Conservation (phyloP, 2,888 invertebrate species). For the Pardosa pseudoannulata region DNA sequence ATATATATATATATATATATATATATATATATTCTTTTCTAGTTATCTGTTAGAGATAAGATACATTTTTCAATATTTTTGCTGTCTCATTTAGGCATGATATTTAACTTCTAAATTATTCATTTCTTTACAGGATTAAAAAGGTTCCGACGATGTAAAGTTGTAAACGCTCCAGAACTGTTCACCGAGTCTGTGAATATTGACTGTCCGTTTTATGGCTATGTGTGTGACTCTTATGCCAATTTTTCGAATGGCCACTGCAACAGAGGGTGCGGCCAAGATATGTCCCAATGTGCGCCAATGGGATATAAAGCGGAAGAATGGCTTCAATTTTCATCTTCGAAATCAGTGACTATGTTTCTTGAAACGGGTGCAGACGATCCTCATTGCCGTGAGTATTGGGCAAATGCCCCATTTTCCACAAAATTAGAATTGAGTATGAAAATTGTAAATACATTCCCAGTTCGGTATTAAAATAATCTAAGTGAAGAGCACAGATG, state of each 20-base stretch:
- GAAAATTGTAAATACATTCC: background rate
- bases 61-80: too few relatives aligned
- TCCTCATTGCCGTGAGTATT: constrained; percentile 87
- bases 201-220: constrained; percentile 86
- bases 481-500: too few relatives aligned
- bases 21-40: too few relatives aligned
- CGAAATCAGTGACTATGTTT: constrained; percentile 82
- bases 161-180: constrained; percentile 88
- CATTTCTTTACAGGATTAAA: constrained; percentile 80
- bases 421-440: background rate
- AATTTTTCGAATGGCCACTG: constrained; percentile 77
- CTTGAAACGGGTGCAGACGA: constrained; percentile 84
- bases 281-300: constrained; percentile 75
- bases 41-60: too few relatives aligned
- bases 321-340: constrained; percentile 39
- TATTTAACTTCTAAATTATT: too few relatives aligned
- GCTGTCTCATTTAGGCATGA: too few relatives aligned
- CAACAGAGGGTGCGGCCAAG: constrained; percentile 75
- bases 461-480: background rate
- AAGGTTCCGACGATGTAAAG: constrained; percentile 89
- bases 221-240: constrained; percentile 88
- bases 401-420: too few relatives aligned
- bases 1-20: too few relatives aligned
- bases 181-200: constrained; percentile 90
- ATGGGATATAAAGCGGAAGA: constrained; percentile 78